phyloP scores from a whole-genome alignment of 2,888 invertebrate genomes.

The Caenorhabditis sp. region DNA sequence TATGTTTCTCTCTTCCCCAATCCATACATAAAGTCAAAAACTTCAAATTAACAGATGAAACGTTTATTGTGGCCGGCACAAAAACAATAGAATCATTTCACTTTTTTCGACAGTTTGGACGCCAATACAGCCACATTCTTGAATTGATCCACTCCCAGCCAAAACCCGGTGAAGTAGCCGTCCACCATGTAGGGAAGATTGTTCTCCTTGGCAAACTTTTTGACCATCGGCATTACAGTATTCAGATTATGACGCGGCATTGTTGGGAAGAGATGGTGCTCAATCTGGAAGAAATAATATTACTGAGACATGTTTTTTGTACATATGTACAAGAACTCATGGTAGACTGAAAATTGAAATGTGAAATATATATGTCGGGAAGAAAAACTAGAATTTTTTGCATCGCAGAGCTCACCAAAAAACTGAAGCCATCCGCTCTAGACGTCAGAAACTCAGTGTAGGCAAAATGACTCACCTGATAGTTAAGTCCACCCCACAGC shows the following conservation, averaged over 20 bases:
- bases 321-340: too few relatives aligned
- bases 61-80: not conserved
- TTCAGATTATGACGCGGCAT: slow-evolving; percentile 82
- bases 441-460: too few relatives aligned
- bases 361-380: too few relatives aligned
- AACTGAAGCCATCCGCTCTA: too few relatives aligned
- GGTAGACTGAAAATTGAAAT: too few relatives aligned
- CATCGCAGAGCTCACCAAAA: too few relatives aligned
- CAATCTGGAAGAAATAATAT: slow-evolving; percentile 78
- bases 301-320: too few relatives aligned
- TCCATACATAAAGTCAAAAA: too few relatives aligned
- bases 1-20: too few relatives aligned
- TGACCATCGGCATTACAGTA: slow-evolving; percentile 81
- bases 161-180: slow-evolving; percentile 82
- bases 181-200: slow-evolving; percentile 82
- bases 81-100: not conserved
- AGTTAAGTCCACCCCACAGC: slow-evolving; percentile 82
- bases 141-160: slow-evolving; percentile 76
- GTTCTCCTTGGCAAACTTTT: slow-evolving; percentile 79
- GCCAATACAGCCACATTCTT: slow-evolving; percentile 78
- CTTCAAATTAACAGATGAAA: too few relatives aligned
- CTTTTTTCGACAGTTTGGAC: slow-evolving; percentile 63
- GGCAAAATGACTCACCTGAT: slow-evolving; percentile 70
- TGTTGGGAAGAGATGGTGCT: slow-evolving; percentile 82
- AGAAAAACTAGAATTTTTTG: too few relatives aligned